These are phyloP conservation scores for Tragulus kanchil DNA, from an alignment of 2,113 vertebrate species.

Conservation along the genomic window DNA sequence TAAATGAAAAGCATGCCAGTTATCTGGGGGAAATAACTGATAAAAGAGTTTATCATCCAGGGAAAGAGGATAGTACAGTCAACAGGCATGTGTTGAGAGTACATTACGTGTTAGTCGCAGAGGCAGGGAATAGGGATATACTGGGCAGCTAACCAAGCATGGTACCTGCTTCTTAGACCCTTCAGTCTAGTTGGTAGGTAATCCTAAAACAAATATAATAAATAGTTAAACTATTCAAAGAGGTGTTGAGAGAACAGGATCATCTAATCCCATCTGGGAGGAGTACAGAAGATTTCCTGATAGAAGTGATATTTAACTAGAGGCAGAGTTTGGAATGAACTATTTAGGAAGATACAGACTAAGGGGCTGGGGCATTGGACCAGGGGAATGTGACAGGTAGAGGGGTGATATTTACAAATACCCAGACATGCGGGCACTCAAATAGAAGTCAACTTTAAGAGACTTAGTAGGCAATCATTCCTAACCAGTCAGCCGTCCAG, in stretches of 20 bases:
- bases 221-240: not conserved
- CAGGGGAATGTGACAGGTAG: not conserved
- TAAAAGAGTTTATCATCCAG: not conserved
- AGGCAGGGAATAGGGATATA: not conserved
- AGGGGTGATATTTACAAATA: not conserved
- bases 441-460: not conserved
- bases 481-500: not conserved
- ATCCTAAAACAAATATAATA: not conserved
- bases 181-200: not conserved
- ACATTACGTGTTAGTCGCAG: not conserved
- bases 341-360: not conserved
- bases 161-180: not conserved
- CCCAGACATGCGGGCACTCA: not conserved
- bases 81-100: not conserved
- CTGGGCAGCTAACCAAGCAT: not conserved
- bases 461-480: not conserved
- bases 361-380: not conserved
- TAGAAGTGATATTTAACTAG: not conserved
- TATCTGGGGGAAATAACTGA: not conserved
- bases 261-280: not conserved
- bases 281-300: not conserved
- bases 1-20: not conserved
- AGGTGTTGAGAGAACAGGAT: not conserved
- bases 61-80: not conserved
- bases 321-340: not conserved